Conservation (phyloP, 2,113 vertebrate genomes). For the Mola mola region DNA sequence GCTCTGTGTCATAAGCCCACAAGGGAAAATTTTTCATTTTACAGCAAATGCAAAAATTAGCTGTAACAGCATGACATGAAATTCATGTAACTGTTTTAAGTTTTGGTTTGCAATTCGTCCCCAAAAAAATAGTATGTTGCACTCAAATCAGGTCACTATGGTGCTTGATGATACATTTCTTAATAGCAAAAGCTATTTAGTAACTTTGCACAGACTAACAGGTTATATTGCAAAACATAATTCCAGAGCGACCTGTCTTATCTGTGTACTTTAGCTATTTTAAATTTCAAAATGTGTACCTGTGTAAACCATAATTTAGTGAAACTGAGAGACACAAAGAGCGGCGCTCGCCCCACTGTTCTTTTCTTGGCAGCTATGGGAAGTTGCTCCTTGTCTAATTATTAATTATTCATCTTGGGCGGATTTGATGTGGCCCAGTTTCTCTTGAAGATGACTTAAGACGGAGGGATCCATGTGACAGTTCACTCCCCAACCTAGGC, state of each 20-base stretch:
- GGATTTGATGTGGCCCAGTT: slow-evolving; percentile 84
- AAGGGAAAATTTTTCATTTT: too few species aligned
- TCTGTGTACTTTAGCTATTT: slow-evolving; percentile 12
- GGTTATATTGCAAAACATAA: slow-evolving; percentile 10
- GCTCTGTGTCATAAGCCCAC: too few species aligned
- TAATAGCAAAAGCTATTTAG: slow-evolving; percentile 1
- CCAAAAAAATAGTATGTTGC: too few species aligned
- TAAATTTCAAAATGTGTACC: slow-evolving; percentile 8
- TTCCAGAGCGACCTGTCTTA: too few species aligned
- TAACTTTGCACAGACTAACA: neutral
- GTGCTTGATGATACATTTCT: slow-evolving; percentile 3
- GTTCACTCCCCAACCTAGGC: slow-evolving; percentile 63
- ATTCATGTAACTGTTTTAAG: too few species aligned
- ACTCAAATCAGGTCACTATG: too few species aligned
- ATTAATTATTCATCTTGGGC: slow-evolving; percentile 86
- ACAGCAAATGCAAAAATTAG: too few species aligned
- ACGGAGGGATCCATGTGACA: slow-evolving; percentile 67
- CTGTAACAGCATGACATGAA: too few species aligned
- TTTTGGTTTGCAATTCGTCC: too few species aligned
- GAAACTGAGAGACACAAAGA: slow-evolving; percentile 63
- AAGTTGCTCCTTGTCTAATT: slow-evolving; percentile 81
- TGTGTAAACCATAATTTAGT: slow-evolving; percentile 27
- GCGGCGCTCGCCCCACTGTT: slow-evolving; percentile 63
- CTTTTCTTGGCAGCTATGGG: slow-evolving; percentile 77
- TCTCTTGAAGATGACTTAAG: slow-evolving; percentile 72